Conservation (phyloP, 2,888 invertebrate genomes). For the Hedya salicella region DNA sequence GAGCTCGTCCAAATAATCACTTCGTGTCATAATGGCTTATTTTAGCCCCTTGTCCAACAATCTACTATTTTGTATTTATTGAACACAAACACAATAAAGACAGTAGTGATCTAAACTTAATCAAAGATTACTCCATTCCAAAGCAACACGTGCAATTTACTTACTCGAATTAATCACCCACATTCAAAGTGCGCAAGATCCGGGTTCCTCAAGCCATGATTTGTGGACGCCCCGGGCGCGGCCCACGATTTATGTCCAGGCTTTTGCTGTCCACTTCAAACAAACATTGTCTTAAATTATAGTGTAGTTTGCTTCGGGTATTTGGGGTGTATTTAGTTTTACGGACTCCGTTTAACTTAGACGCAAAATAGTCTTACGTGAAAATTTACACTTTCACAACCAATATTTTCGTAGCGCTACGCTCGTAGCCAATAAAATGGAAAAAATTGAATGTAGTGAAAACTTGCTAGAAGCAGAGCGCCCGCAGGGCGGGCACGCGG, state of each 20-base stretch:
- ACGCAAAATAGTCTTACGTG: too few relatives aligned
- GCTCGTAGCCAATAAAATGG: too few relatives aligned
- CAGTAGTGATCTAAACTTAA: not conserved
- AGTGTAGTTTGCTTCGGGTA: constrained; percentile 38
- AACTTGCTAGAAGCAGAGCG: too few relatives aligned
- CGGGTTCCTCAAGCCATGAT: constrained; percentile 55
- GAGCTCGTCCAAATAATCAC: too few relatives aligned
- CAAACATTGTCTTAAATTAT: constrained; percentile 64
- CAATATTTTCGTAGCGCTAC: too few relatives aligned
- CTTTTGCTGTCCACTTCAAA: constrained; percentile 69
- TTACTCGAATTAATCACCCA: constrained; percentile 32
- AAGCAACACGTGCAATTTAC: constrained; percentile 38
- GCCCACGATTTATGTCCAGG: constrained; percentile 63
- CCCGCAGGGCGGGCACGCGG: too few relatives aligned
- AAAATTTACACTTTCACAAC: too few relatives aligned
- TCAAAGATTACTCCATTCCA: not conserved
- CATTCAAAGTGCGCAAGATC: constrained; percentile 32
- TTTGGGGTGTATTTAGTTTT: constrained; percentile 3
- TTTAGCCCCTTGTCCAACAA: too few relatives aligned
- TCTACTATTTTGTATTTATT: too few relatives aligned
- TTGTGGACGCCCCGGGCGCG: constrained; percentile 55
- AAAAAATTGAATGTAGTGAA: too few relatives aligned
- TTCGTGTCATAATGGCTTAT: too few relatives aligned
- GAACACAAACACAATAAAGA: not conserved
- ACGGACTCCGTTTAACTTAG: not conserved